Conservation (phyloP, 2,888 invertebrate species). For the Chirona hameri region DNA sequence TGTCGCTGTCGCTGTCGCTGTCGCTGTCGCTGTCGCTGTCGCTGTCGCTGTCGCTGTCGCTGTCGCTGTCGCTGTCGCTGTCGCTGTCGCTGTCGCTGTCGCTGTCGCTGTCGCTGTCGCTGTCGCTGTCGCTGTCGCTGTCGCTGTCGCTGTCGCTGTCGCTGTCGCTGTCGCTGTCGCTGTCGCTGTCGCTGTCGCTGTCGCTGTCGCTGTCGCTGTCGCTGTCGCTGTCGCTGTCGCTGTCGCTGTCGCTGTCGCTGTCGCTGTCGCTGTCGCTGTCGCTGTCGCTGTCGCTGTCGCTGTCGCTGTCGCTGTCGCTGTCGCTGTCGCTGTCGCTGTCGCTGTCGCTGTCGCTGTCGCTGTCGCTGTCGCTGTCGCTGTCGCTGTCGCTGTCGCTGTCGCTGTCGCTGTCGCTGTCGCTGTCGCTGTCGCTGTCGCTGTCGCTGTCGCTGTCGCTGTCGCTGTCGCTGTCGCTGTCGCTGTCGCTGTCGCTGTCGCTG, state of each 20-base stretch:
- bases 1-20: constrained; percentile 10
- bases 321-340: constrained; percentile 5
- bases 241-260: constrained; percentile 10
- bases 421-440: constrained; percentile 10
- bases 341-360: constrained; percentile 22
- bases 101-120: constrained; percentile 22
- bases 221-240: constrained; percentile 22
- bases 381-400: constrained; percentile 5
- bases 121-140: constrained; percentile 10
- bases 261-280: constrained; percentile 5
- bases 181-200: constrained; percentile 10
- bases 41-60: constrained; percentile 22
- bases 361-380: constrained; percentile 10
- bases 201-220: constrained; percentile 5
- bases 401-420: constrained; percentile 22
- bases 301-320: constrained; percentile 10
- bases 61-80: constrained; percentile 10
- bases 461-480: constrained; percentile 22
- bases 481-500: constrained; percentile 10
- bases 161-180: constrained; percentile 22
- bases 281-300: constrained; percentile 22
- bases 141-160: constrained; percentile 5
- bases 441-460: constrained; percentile 5
- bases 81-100: constrained; percentile 5
- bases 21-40: constrained; percentile 5